A percentile compares a stretch with the other conserved stretches of the same genome.
phyloP scores from a whole-genome alignment of 2,113 vertebrate genomes.

The Grantiella picta region DNA sequence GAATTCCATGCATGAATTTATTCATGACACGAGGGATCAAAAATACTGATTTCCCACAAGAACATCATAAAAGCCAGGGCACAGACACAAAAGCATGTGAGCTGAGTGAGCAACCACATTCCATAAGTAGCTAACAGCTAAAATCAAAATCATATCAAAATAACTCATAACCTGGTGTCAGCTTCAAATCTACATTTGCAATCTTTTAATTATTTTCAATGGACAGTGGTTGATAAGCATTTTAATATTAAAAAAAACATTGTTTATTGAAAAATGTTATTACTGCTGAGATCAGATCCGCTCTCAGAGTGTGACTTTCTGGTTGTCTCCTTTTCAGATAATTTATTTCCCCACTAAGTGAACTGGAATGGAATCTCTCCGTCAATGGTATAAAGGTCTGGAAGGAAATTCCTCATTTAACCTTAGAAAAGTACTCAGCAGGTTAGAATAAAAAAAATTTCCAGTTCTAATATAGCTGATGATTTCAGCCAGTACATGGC shows the following conservation, averaged over 20 bases:
- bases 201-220: conserved; percentile 4
- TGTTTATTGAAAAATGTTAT: not conserved
- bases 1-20: conserved; percentile 9
- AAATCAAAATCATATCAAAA: not conserved
- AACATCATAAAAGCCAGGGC: not conserved
- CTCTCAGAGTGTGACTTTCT: not conserved
- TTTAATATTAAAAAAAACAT: not conserved
- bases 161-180: not conserved
- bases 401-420: not conserved
- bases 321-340: not conserved
- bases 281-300: not conserved
- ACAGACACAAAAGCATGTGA: not conserved
- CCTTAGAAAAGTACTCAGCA: not conserved
- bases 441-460: not conserved
- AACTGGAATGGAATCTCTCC: not conserved
- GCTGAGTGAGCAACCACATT: conserved; percentile 33
- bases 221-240: not conserved
- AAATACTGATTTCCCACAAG: conserved; percentile 30
- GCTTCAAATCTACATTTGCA: not conserved
- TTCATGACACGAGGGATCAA: not conserved
- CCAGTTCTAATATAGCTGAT: not conserved
- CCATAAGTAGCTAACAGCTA: not conserved
- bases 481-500: not conserved
- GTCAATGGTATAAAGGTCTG: not conserved
- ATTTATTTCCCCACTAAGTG: not conserved